Percentiles rank a stretch among this genome's conserved stretches.
Evolutionary conservation across 2,113 vertebrate genomes (phyloP).

Genomic region (Brachypteracias leptosomus): DNA sequence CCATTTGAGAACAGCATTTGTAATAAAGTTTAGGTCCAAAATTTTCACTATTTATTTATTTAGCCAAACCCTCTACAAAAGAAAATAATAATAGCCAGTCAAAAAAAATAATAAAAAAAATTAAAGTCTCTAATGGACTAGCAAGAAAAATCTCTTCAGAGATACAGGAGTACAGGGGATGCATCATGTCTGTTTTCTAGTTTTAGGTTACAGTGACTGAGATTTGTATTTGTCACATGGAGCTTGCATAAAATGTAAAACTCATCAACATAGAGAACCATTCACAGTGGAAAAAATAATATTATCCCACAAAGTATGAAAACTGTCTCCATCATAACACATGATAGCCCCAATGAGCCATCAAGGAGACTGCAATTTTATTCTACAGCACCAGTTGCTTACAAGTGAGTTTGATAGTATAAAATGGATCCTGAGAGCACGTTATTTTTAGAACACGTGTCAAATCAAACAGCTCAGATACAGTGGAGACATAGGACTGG

Average conservation of each 20-base stretch:
- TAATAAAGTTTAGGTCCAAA: background rate
- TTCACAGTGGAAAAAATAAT: background rate
- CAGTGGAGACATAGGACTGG: background rate
- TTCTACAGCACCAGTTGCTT: background rate
- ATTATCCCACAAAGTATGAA: background rate
- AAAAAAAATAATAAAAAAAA: background rate
- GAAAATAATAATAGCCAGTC: background rate
- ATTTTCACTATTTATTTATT: background rate
- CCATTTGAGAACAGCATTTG: background rate
- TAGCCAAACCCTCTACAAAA: background rate
- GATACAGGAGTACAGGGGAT: background rate
- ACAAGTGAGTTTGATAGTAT: background rate
- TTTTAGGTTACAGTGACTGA: background rate
- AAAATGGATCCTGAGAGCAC: background rate
- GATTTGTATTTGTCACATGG: background rate
- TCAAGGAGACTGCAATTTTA: background rate
- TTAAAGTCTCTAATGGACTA: accelerated
- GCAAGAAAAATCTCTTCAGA: background rate
- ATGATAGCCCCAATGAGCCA: background rate
- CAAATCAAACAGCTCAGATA: background rate
- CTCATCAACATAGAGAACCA: background rate
- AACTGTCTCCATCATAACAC: background rate
- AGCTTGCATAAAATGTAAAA: background rate
- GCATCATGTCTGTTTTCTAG: background rate
- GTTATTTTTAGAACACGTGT: background rate